Evolutionary conservation across 2,797 vertebrate species (phyloP).

Genomic region (Avahi laniger): DNA sequence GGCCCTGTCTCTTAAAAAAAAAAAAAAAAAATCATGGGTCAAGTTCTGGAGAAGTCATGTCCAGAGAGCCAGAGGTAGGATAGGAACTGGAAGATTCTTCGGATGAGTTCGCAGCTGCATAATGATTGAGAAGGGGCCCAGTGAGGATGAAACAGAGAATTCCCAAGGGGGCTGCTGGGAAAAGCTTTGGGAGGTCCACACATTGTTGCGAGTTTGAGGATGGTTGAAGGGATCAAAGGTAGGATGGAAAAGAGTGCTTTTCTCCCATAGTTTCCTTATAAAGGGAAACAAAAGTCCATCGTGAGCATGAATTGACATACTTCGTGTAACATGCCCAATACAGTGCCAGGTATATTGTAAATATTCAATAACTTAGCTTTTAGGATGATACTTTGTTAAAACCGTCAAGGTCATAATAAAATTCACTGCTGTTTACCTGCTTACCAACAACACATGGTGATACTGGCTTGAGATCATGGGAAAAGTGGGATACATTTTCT

Average conservation of each 20-base stretch:
- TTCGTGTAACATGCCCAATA: neutral
- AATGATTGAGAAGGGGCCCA: too few relatives aligned
- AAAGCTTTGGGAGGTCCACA: fast-evolving
- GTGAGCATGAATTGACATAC: neutral
- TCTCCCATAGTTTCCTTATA: neutral
- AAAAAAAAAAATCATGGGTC: neutral
- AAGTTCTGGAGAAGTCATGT: neutral
- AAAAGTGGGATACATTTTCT: neutral
- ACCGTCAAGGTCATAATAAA: neutral
- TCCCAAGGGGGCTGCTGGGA: fast-evolving
- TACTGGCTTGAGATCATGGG: neutral
- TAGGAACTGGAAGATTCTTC: neutral
- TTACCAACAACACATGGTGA: neutral
- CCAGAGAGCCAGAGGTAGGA: neutral
- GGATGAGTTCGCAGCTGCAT: fast-evolving
- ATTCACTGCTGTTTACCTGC: neutral
- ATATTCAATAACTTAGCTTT: neutral
- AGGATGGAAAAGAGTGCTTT: fast-evolving
- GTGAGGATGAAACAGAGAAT: neutral
- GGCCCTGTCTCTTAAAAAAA: neutral
- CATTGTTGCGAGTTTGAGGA: fast-evolving
- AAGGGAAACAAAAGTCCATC: neutral
- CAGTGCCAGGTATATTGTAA: neutral
- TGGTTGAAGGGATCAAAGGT: neutral
- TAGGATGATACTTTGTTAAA: neutral